Percentiles rank a stretch among this genome's conserved stretches.
Conservation (phyloP, 2,888 invertebrate genomes). For the Agrochola macilenta region DNA sequence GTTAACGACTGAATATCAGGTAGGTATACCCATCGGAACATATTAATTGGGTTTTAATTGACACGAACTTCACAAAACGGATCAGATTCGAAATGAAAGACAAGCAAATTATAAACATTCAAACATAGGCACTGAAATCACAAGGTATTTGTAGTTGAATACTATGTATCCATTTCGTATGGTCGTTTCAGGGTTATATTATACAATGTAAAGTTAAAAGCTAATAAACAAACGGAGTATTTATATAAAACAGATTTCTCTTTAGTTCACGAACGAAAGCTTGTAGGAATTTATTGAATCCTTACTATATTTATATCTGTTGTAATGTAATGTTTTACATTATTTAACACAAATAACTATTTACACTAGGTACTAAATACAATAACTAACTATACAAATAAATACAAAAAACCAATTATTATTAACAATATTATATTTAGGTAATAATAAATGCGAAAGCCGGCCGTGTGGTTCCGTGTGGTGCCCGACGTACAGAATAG, state of each 20-base stretch:
- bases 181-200: background rate
- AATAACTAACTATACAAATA: too few relatives aligned
- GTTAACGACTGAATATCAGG: background rate
- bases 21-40: background rate
- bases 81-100: background rate
- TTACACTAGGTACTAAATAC: too few relatives aligned
- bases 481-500: too few relatives aligned
- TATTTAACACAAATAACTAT: too few relatives aligned
- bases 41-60: background rate
- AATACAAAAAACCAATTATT: too few relatives aligned
- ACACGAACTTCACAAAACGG: background rate
- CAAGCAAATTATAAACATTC: background rate
- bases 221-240: slow-evolving; percentile 5
- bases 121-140: background rate
- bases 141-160: background rate
- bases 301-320: too few relatives aligned
- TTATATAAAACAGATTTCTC: background rate
- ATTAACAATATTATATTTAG: too few relatives aligned
- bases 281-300: background rate
- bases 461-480: too few relatives aligned
- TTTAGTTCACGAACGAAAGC: background rate
- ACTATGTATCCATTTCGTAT: slow-evolving; percentile 9
- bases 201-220: background rate
- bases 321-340: too few relatives aligned
- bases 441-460: too few relatives aligned